phyloP scores from a whole-genome alignment of 2,113 vertebrate species.

The Cyprinus carpio region DNA sequence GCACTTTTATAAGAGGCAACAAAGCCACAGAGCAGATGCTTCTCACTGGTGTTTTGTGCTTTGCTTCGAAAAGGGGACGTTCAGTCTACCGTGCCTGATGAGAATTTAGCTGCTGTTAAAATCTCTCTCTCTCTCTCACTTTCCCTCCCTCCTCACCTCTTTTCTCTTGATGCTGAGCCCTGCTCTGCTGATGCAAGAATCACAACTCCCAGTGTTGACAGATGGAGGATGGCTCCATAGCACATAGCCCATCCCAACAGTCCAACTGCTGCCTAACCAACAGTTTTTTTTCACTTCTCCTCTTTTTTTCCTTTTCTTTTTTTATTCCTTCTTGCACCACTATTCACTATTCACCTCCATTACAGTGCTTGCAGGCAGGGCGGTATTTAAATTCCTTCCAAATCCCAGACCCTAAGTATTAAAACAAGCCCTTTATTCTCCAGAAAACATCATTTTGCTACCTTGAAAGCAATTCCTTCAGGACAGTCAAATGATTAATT shows the following conservation, averaged over 20 bases:
- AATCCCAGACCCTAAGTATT: not conserved
- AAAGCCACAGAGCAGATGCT: constrained; percentile 43
- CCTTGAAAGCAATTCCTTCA: not conserved
- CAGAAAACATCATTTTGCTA: not conserved
- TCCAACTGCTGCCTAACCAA: constrained; percentile 76
- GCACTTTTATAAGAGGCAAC: constrained; percentile 49
- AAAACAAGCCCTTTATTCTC: not conserved
- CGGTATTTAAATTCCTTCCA: not conserved
- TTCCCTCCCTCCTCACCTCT: constrained; percentile 52
- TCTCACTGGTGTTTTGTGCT: constrained; percentile 42
- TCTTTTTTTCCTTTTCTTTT: constrained; percentile 64
- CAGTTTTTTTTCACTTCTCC: constrained; percentile 23
- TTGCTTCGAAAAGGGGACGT: constrained; percentile 44
- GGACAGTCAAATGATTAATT: not conserved
- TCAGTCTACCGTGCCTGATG: constrained; percentile 47
- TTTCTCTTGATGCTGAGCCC: constrained; percentile 74
- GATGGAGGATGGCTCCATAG: constrained; percentile 73
- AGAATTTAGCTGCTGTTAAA: constrained; percentile 52
- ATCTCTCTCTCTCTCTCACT: constrained; percentile 24
- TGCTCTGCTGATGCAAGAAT: constrained; percentile 79
- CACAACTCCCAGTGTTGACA: constrained; percentile 72
- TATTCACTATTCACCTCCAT: not conserved
- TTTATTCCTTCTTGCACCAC: constrained; percentile 52
- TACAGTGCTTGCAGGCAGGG: not conserved
- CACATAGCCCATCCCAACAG: constrained; percentile 77